These are phyloP conservation scores for Stenichneumon culpator DNA, from an alignment of 2,888 invertebrate genomes.

Conservation along the genomic window DNA sequence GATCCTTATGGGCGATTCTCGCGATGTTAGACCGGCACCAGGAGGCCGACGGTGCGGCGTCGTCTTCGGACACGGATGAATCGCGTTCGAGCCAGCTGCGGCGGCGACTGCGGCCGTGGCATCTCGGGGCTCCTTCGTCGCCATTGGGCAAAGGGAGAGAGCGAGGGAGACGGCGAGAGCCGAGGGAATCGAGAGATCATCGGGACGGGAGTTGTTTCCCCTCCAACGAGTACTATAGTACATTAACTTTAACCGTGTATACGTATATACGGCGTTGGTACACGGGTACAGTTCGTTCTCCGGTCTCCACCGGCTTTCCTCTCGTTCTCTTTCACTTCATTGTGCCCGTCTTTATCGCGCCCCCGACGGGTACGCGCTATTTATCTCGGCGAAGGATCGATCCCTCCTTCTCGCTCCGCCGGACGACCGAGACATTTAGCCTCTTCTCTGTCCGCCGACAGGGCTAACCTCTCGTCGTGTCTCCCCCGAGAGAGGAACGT, in stretches of 20 bases:
- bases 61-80: conserved; percentile 69
- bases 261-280: conserved; percentile 31
- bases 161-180: conserved; percentile 40
- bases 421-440: conserved; percentile 31
- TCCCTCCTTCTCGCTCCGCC: conserved; percentile 42
- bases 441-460: conserved; percentile 45
- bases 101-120: conserved; percentile 75
- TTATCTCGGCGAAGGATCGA: conserved; percentile 57
- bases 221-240: conserved; percentile 59
- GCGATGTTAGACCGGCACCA: conserved; percentile 45
- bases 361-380: conserved; percentile 53
- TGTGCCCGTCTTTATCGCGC: conserved; percentile 42
- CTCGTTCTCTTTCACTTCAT: conserved; percentile 66
- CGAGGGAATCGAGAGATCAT: conserved; percentile 79
- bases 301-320: conserved; percentile 44
- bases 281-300: conserved; percentile 49
- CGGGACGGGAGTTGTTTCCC: conserved; percentile 70
- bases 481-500: conserved; percentile 36
- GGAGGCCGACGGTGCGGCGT: conserved; percentile 35
- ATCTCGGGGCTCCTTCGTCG: conserved; percentile 74
- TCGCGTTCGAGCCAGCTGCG: conserved; percentile 77
- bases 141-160: conserved; percentile 78
- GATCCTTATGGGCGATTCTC: conserved; percentile 25
- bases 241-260: conserved; percentile 43
- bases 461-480: conserved; percentile 25